Conservation (phyloP, 2,797 vertebrate species). For the Lacerta agilis region DNA sequence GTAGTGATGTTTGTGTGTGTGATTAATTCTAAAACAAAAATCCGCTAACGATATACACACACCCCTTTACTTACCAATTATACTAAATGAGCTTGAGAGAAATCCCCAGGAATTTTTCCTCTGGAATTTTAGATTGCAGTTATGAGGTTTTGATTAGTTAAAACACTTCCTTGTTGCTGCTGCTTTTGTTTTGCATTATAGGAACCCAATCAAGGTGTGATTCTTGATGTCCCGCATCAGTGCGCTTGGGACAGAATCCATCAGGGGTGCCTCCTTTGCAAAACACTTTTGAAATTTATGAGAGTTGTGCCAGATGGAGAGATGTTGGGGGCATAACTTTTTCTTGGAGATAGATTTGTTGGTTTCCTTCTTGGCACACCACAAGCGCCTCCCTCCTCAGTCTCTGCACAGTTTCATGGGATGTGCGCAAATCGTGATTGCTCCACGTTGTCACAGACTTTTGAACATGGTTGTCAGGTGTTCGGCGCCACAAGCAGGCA, state of each 20-base stretch:
- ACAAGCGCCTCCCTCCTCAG: not conserved
- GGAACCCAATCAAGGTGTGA: not conserved
- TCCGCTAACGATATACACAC: not conserved
- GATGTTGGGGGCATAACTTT: not conserved
- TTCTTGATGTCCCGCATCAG: not conserved
- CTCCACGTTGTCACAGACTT: not conserved
- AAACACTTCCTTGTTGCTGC: not conserved
- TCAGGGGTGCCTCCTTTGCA: not conserved
- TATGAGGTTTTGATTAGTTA: not conserved
- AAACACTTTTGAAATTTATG: not conserved
- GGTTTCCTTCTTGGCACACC: conserved; percentile 16
- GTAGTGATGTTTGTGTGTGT: not conserved
- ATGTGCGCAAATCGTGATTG: not conserved
- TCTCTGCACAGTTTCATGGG: not conserved
- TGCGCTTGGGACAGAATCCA: not conserved
- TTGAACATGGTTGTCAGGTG: not conserved
- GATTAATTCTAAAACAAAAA: not conserved
- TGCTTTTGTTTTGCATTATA: not conserved
- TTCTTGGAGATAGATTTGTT: not conserved
- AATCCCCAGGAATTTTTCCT: not conserved
- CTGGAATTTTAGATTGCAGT: not conserved
- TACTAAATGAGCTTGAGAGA: not conserved
- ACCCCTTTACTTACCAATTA: conserved; percentile 21
- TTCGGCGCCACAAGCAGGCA: not conserved
- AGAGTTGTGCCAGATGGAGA: not conserved